phyloP scores from a whole-genome alignment of 2,113 vertebrate species.

The Caracal caracal region DNA sequence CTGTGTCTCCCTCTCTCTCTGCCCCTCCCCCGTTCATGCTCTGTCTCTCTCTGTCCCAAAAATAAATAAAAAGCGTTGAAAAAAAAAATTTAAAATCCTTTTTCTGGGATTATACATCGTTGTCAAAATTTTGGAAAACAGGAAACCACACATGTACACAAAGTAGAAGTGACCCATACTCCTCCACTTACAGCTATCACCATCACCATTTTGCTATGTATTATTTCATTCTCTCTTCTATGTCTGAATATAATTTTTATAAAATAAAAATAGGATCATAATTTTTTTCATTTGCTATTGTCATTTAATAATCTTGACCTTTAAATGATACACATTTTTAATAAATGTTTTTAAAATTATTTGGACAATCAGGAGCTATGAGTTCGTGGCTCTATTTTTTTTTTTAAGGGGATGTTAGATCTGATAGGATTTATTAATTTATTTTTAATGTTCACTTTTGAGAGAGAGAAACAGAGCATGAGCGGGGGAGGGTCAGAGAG shows the following conservation, averaged over 20 bases:
- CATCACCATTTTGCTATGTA: neutral
- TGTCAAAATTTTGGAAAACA: slow-evolving; percentile 22
- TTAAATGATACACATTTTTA: slow-evolving; percentile 18
- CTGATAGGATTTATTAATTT: too few relatives aligned
- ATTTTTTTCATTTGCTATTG: neutral
- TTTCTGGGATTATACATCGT: neutral
- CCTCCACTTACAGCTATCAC: neutral
- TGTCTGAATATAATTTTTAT: neutral
- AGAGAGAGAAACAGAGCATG: too few relatives aligned
- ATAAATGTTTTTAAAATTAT: neutral
- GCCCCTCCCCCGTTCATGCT: too few relatives aligned
- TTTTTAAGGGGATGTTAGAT: too few relatives aligned
- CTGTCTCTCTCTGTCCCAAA: too few relatives aligned
- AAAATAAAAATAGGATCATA: neutral
- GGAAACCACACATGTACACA: neutral
- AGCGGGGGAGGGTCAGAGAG: too few relatives aligned
- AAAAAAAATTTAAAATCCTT: neutral
- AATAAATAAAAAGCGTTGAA: too few relatives aligned
- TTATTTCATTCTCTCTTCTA: slow-evolving; percentile 11
- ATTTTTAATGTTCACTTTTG: too few relatives aligned
- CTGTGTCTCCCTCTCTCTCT: too few relatives aligned
- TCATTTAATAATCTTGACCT: neutral
- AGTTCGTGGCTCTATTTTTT: neutral
- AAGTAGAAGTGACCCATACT: neutral
- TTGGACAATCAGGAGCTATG: neutral